A percentile compares a stretch with the other conserved stretches of the same genome.
phyloP scores from a whole-genome alignment of 2,113 vertebrate genomes.

The Pachyramphus minor region DNA sequence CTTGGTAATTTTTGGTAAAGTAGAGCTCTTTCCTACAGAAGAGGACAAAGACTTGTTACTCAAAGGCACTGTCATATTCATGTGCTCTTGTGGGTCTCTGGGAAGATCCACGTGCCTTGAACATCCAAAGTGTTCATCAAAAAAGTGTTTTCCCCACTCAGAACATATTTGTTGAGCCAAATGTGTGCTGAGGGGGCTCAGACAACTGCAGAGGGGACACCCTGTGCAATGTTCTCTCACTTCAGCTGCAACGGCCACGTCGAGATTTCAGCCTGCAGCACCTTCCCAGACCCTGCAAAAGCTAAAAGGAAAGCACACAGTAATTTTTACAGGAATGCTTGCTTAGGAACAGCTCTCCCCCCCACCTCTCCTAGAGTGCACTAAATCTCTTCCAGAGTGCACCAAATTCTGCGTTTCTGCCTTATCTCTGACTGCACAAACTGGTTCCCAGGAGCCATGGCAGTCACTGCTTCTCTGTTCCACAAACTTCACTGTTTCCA shows the following conservation, averaged over 20 bases:
- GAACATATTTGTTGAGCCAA: not conserved
- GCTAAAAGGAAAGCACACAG: not conserved
- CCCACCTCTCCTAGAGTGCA: not conserved
- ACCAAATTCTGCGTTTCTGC: not conserved
- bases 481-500: not conserved
- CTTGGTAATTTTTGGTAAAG: not conserved
- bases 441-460: not conserved
- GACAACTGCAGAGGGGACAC: not conserved
- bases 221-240: not conserved
- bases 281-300: not conserved
- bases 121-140: not conserved
- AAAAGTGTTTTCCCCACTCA: not conserved
- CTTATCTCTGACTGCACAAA: constrained; percentile 22
- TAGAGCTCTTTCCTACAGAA: not conserved
- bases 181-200: not conserved
- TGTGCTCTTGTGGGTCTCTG: not conserved
- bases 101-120: not conserved
- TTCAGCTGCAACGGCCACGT: fast-evolving
- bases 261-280: not conserved
- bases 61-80: not conserved
- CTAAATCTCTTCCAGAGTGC: not conserved
- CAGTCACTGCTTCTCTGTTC: not conserved
- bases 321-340: not conserved
- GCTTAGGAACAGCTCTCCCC: not conserved
- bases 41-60: not conserved